phyloP scores from a whole-genome alignment of 2,113 vertebrate genomes.

The Urocolius indicus region DNA sequence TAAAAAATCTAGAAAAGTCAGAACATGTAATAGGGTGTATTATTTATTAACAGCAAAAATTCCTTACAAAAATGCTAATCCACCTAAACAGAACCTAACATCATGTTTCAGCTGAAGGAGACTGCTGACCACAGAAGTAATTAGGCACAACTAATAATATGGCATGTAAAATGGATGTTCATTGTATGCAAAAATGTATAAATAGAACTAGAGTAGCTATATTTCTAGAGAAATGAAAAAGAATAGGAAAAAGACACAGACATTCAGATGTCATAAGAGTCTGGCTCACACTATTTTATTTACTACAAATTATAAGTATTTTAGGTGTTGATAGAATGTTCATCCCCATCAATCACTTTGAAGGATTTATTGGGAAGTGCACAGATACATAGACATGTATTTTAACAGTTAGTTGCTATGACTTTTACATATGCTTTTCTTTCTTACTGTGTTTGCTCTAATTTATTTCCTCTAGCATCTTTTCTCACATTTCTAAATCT shows the following conservation, averaged over 20 bases:
- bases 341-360: constrained; percentile 9
- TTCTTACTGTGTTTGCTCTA: background rate
- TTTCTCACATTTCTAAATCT: background rate
- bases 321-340: background rate
- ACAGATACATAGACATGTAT: background rate
- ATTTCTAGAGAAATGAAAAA: background rate
- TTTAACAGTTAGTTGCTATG: background rate
- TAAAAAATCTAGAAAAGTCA: background rate
- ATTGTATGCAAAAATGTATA: background rate
- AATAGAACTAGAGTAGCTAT: background rate
- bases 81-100: background rate
- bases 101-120: background rate
- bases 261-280: background rate
- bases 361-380: background rate
- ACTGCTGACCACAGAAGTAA: background rate
- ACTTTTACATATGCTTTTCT: background rate
- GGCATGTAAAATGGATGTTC: background rate
- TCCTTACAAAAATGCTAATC: background rate
- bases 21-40: background rate
- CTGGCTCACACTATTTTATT: background rate
- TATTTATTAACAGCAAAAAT: background rate
- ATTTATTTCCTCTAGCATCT: constrained; percentile 19
- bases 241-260: background rate
- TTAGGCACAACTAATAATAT: background rate
- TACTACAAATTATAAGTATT: background rate